A percentile compares a stretch with the other conserved stretches of the same genome.
phyloP scores from a whole-genome alignment of 2,113 vertebrate species.

The Parus major region DNA sequence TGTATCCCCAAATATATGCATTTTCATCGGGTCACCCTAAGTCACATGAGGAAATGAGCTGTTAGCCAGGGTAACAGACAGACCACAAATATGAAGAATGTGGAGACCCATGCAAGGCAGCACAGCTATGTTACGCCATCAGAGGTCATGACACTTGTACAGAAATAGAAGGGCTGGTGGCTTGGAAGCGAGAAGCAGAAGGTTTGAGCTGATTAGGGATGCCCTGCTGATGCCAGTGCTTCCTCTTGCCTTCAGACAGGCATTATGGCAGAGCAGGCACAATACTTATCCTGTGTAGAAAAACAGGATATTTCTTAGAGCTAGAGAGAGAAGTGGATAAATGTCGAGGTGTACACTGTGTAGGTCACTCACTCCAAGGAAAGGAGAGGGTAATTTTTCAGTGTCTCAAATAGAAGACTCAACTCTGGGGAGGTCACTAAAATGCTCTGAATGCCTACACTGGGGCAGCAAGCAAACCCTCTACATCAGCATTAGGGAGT shows the following conservation, averaged over 20 bases:
- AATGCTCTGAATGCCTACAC: neutral
- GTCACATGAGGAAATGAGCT: neutral
- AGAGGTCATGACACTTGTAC: neutral
- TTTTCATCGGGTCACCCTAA: neutral
- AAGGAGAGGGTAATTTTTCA: neutral
- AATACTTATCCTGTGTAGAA: neutral
- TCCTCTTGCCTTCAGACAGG: neutral
- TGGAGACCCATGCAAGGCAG: neutral
- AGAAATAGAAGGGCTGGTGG: neutral
- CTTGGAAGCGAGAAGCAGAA: conserved; percentile 1
- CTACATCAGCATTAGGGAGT: neutral
- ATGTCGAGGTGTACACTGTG: neutral
- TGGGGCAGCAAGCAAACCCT: neutral
- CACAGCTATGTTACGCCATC: accelerated
- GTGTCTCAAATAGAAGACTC: neutral
- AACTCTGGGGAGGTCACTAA: neutral
- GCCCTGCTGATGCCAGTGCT: neutral
- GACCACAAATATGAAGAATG: neutral
- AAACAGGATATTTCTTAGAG: neutral
- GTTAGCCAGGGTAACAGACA: neutral
- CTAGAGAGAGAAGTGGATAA: neutral
- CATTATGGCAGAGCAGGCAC: neutral
- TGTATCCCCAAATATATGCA: neutral
- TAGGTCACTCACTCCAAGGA: neutral
- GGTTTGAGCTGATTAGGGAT: neutral